Conservation (phyloP, 2,888 invertebrate species). For the Melikaiella ostensackeni region DNA sequence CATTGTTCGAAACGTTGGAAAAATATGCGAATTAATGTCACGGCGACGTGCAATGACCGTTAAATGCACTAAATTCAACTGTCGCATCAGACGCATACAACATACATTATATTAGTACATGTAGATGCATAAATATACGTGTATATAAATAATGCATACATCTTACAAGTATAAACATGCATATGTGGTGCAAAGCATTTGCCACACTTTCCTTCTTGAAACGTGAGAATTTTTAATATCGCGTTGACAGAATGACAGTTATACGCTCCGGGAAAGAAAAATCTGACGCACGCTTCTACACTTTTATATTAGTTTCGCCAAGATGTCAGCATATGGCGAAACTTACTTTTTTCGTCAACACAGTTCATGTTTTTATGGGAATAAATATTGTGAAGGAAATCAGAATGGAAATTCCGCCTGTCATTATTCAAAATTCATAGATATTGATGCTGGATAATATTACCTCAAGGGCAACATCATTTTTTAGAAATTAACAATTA, state of each 20-base stretch:
- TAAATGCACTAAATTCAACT: not conserved
- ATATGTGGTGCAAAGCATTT: not conserved
- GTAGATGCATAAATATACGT: not conserved
- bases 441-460: not conserved
- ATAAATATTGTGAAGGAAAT: not conserved
- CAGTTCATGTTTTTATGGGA: not conserved
- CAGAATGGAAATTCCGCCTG: not conserved
- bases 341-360: constrained; percentile 19
- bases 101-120: not conserved
- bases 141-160: not conserved
- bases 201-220: not conserved
- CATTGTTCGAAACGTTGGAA: not conserved
- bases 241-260: constrained; percentile 28
- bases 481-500: not conserved
- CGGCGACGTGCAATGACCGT: not conserved
- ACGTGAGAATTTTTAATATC: constrained; percentile 28
- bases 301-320: constrained; percentile 15
- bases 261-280: constrained; percentile 6
- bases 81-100: not conserved
- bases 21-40: not conserved
- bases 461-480: not conserved
- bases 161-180: too few species aligned
- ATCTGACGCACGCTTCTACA: constrained; percentile 11
- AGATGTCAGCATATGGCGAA: not conserved
- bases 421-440: not conserved